phyloP scores from a whole-genome alignment of 2,797 vertebrate genomes.

The Mastacembelus armatus region DNA sequence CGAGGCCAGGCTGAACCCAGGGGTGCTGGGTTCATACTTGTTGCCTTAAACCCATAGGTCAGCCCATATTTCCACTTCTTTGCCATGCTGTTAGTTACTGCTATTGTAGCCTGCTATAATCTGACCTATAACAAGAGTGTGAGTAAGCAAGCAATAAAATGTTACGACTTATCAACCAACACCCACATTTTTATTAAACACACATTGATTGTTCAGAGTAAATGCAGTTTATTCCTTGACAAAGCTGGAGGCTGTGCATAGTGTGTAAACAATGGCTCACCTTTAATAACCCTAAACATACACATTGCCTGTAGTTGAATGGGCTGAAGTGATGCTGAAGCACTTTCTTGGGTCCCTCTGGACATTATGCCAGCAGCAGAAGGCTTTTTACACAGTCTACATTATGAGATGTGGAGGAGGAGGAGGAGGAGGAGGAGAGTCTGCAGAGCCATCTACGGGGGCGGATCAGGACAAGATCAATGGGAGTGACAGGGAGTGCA shows the following conservation, averaged over 20 bases:
- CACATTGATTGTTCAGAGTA: neutral
- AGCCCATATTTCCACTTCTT: neutral
- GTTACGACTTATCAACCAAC: neutral
- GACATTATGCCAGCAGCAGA: constrained; percentile 26
- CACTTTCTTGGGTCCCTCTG: constrained; percentile 33
- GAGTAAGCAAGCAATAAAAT: neutral
- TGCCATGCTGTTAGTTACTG: neutral
- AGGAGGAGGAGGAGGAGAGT: constrained; percentile 4
- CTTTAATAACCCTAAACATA: constrained; percentile 25
- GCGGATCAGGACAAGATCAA: constrained; percentile 81
- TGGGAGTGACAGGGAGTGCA: constrained; percentile 82
- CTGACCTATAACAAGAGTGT: neutral
- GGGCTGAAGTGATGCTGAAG: constrained; percentile 15
- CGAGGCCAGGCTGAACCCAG: neutral
- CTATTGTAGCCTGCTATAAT: neutral
- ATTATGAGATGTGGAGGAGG: constrained; percentile 15
- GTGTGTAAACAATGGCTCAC: constrained; percentile 29
- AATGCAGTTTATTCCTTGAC: constrained; percentile 22
- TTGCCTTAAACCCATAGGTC: neutral
- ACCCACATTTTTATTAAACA: neutral
- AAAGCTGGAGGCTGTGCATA: constrained; percentile 3
- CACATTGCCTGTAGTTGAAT: constrained; percentile 16
- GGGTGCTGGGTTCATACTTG: neutral
- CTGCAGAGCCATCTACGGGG: constrained; percentile 53
- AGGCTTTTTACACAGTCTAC: constrained; percentile 43